Base-by-base conservation (phyloP, 2,888 invertebrate species). In the Pimpla rufipes region DNA sequence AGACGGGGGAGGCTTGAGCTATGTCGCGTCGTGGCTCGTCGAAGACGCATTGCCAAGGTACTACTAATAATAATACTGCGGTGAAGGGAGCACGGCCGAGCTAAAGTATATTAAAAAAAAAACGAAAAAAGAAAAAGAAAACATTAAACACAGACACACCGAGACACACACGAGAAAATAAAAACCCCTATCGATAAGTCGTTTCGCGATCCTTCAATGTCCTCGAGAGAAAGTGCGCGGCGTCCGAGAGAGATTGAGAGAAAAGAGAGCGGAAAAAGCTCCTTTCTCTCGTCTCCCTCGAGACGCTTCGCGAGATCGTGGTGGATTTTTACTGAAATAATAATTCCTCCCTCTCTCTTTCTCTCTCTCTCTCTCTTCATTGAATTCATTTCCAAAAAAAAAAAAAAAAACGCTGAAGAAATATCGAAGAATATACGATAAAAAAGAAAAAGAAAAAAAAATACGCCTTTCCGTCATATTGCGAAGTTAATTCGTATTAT, bases 31-130 rank as follows among this genome's bases (percentile, higher is more conserved):
- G 87, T 66, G 68, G 64, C 81, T 81, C 76, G 89, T 90, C 85
- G 74, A 88, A 88, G 66, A 88, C 89, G 89, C 89, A 89, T 90
- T 90, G 88, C 90, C 89, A 90, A 89, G 88, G 90, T 90, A 90
- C 90, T 89, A 89, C 90, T 90, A 90, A 90, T 90, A 47, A 76
- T 74, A 62, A 8, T 68, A 70, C 75, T 55, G 35, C 68, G 68
- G 68, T 67, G 52, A 75, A 70, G 37, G 80, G 47, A 55, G 73
- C 73, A 67, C 73, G 73, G 71, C 79, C 79, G 45, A 73, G 73
- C 67, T 79, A 73, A 79, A 79, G 66, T 47, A 73, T 79, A 57
- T 59, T 16, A n/a, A 67, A 50, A 76, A 23, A 45, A 35, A 66
- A 67, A n/a, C n/a, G 29, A 29, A 29, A 2, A 29, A 29, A 29